Percentiles rank a stretch among this genome's conserved stretches.
Evolutionary conservation across 1,140 invertebrate genomes (phyloP).

Genomic region (Eurosta solidaginis): DNA sequence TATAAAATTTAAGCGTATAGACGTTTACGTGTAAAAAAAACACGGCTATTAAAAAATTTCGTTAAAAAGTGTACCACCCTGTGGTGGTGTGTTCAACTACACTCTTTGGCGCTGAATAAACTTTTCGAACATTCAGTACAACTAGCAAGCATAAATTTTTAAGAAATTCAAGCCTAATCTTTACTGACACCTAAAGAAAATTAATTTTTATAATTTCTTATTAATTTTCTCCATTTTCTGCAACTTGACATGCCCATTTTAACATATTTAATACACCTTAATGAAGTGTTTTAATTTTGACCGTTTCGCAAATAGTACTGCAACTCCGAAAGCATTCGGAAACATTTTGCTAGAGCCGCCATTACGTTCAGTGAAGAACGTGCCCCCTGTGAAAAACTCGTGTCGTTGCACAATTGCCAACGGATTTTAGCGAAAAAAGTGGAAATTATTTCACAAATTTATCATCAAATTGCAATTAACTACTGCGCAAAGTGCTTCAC

Average conservation of each 20-base stretch:
- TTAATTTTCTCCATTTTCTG: conserved; percentile 7
- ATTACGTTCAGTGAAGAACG: conserved; percentile 55
- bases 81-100: neutral
- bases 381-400: conserved; percentile 56
- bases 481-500: conserved; percentile 19
- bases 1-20: no score
- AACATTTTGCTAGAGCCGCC: conserved; percentile 42
- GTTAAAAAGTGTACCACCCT: no score
- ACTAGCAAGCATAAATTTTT: neutral
- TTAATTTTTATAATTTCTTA: neutral
- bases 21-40: no score
- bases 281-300: conserved; percentile 25
- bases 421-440: conserved; percentile 46
- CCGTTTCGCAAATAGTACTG: conserved; percentile 11
- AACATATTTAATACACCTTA: neutral
- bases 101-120: conserved; percentile 9
- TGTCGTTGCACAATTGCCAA: conserved; percentile 44
- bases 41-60: no score
- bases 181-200: neutral
- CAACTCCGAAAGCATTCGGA: conserved; percentile 34
- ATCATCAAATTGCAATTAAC: conserved; percentile 35
- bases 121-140: neutral
- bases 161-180: neutral
- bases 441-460: conserved; percentile 46
- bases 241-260: neutral